These are phyloP conservation scores for Pyrgilauda ruficollis DNA, from an alignment of 2,113 vertebrate species.

Conservation along the genomic window DNA sequence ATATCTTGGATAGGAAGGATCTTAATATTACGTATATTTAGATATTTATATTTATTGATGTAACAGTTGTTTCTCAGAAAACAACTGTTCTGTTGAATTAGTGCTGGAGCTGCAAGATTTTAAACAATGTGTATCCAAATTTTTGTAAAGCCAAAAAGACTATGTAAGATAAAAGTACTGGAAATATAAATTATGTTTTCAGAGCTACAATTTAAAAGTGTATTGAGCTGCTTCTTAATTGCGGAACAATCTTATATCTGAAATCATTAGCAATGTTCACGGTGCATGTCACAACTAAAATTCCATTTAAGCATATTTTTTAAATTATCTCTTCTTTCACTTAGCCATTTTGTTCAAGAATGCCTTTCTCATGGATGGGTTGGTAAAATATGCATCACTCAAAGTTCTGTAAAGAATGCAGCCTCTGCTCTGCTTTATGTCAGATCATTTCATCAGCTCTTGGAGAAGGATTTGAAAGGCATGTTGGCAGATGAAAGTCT, in stretches of 20 bases:
- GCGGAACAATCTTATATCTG: neutral
- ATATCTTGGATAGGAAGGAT: neutral
- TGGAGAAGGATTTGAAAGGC: constrained; percentile 3
- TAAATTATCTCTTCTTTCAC: neutral
- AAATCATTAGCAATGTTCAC: neutral
- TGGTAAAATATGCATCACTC: constrained; percentile 1
- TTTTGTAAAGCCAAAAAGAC: neutral
- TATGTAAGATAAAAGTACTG: neutral
- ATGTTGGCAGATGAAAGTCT: neutral
- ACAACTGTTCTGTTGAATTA: neutral
- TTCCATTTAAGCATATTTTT: constrained; percentile 6
- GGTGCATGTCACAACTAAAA: neutral
- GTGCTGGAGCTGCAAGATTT: neutral
- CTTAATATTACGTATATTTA: neutral
- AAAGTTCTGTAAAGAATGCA: constrained; percentile 12
- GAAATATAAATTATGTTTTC: neutral
- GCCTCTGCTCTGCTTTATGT: constrained; percentile 38
- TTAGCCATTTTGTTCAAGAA: neutral
- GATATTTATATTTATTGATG: neutral
- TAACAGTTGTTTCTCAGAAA: neutral
- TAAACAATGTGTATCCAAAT: neutral
- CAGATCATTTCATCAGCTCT: constrained; percentile 36
- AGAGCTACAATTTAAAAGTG: neutral
- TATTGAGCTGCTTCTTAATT: neutral
- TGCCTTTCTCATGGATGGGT: neutral